Base-by-base conservation (phyloP, 2,113 vertebrate genomes). In the Climacteris rufus region DNA sequence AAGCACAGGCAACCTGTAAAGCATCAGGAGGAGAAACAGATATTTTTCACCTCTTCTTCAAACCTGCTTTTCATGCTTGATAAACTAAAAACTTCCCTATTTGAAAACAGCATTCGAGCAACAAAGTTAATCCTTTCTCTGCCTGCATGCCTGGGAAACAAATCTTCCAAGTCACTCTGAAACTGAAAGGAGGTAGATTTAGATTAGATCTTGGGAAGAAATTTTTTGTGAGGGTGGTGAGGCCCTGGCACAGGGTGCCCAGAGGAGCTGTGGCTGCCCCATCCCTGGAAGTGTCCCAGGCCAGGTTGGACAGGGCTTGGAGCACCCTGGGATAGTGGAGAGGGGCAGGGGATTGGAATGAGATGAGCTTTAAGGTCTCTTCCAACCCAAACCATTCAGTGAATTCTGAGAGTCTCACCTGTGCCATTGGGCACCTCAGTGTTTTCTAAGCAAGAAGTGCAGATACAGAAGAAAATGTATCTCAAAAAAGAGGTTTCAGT, bases 301-400 rank as follows among this genome's bases (percentile, higher is more conserved):
- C 5, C 64, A 65, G 83, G 70, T 0, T 65, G 82, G 74, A 57
- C 0, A 0, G 28, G 23, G 33, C 23, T 81, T 11, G 5, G 63
- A 45, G 3, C 11, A 83, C 0, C 6, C 28, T 68, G n/a, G n/a
- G n/a, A n/a, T n/a, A n/a, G n/a, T n/a, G n/a, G n/a, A n/a, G n/a
- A n/a, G n/a, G n/a, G n/a, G n/a, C 20, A 69, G 19, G 5, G 7
- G 22, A 9, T 2, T 37, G 33, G 54, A 4, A 47, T 1, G 1
- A 2, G 37, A 42, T 64, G 28, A 4, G 7, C 10, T 42, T 61
- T 49, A n/a, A 70, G 52, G 65, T 35, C 35, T 40, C 13, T 74
- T 71, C 71, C 61, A 23, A 45, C 15, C 3, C 33, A 68, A 90
- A 54, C 17, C 44, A 24, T 37, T 33, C 52, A 13, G 1, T 31